Base-by-base conservation (phyloP, 2,797 vertebrate species). In the Melanotaenia trifasciata region DNA sequence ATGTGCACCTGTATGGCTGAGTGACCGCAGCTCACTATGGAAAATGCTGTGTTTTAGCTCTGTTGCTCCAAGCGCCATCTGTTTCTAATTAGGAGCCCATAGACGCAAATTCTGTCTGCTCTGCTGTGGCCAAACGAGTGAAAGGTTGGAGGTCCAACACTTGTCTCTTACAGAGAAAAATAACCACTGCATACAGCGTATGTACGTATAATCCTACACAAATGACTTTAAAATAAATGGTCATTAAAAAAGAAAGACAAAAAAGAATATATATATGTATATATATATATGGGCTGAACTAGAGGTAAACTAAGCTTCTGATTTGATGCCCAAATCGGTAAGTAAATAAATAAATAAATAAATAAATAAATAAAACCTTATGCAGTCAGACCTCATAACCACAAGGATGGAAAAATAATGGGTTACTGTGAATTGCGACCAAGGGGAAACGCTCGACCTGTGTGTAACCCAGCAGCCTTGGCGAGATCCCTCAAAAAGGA, bases 51-150 rank as follows among this genome's bases (percentile, higher is more conserved):
- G 65, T 70, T 72, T 87, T 63, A 87, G 81, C 88, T 78, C 74
- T 84, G 79, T 84, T 87, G 80, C 91, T 92, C 85, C 85, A 59
- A 80, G 85, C 84, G 30, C 88, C 93, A 94, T 95, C 93, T 95
- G 96, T 83, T 96, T 95, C 93, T 87, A 94, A 95, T 96, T 95
- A 95, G 82, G 88, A 86, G 64, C 85, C 84, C 84, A 81, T 64
- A 88, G 81, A 92, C 91, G 84, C 91, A 67, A 67, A 83, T 85
- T 90, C 85, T 92, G 92, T 92, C 78, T 83, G 83, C 87, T 63
- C 84, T 87, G 86, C 89, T 65, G 63, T 35, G 85, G 92, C 89
- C 93, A 87, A 90, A 91, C 88, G 78, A 88, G 79, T 20, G 64
- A 80, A 75, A 90, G 86, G 89, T 79, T 90, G 90, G 91, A 93